Conservation (phyloP, 1,140 invertebrate genomes). For the Drosophila sproati region DNA sequence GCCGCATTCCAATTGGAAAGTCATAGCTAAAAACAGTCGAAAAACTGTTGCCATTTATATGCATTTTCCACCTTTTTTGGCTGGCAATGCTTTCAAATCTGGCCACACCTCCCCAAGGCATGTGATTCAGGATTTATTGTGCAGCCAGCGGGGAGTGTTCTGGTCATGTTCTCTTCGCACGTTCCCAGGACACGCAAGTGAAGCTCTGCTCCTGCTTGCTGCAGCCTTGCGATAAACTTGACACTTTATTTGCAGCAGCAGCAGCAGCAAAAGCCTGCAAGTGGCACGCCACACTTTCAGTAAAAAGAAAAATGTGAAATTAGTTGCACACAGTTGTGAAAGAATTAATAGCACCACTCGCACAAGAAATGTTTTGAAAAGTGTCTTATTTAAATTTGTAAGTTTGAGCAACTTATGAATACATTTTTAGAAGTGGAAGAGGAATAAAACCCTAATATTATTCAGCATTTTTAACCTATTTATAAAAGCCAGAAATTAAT, state of each 20-base stretch:
- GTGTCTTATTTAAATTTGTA: too few relatives aligned
- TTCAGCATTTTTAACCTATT: too few relatives aligned
- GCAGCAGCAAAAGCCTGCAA: conserved; percentile 15
- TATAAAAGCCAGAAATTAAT: too few relatives aligned
- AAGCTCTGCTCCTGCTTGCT: not conserved
- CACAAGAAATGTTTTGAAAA: too few relatives aligned
- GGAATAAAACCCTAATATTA: too few relatives aligned
- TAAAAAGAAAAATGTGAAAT: not conserved
- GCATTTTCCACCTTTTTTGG: not conserved
- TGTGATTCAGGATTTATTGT: conserved; percentile 19
- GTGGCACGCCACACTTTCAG: not conserved
- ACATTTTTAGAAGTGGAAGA: too few relatives aligned
- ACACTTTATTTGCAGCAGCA: conserved; percentile 30
- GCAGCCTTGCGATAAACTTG: conserved; percentile 32
- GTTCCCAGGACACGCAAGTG: not conserved
- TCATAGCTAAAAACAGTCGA: not conserved
- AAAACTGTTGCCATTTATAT: conserved; percentile 3
- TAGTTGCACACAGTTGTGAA: not conserved
- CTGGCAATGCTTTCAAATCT: not conserved
- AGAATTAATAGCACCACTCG: too few relatives aligned
- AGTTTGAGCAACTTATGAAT: too few relatives aligned
- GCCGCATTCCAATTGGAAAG: not conserved
- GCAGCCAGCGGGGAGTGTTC: not conserved
- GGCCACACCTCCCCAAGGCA: not conserved
- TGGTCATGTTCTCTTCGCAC: not conserved